Conservation (phyloP, 2,888 invertebrate genomes). For the Alloscopus bannaensis region DNA sequence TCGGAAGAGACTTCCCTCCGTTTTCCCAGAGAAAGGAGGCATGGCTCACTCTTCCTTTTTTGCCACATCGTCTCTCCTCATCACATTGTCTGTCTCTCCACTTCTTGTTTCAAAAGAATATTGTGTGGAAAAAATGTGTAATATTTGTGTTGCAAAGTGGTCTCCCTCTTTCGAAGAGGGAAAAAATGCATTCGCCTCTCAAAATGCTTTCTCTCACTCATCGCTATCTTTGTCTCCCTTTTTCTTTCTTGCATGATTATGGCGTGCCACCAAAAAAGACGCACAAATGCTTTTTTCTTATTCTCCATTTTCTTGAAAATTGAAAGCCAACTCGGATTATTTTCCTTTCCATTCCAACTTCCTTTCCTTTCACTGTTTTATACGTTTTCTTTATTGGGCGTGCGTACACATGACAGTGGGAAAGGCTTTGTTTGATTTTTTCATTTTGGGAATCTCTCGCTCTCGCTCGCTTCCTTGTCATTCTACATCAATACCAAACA, state of each 20-base stretch:
- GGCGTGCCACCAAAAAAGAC: neutral
- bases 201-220: neutral
- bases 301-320: too few species aligned
- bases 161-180: too few species aligned
- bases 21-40: neutral
- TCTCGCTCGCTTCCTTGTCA: constrained; percentile 25
- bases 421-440: neutral
- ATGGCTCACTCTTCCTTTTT: neutral
- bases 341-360: too few species aligned
- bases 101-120: too few species aligned
- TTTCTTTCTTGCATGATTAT: neutral
- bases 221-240: neutral
- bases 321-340: too few species aligned
- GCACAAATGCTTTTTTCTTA: neutral
- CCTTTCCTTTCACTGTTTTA: neutral
- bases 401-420: neutral
- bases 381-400: neutral
- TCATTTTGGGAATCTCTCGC: neutral
- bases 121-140: too few species aligned
- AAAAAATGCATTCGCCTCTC: too few species aligned
- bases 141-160: too few species aligned
- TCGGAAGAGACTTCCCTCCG: too few species aligned
- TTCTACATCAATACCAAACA: constrained; percentile 40
- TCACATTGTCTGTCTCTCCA: constrained; percentile 12
- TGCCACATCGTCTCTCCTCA: neutral